phyloP scores from a whole-genome alignment of 1,140 invertebrate species.

The Temnothorax curvispinosus region DNA sequence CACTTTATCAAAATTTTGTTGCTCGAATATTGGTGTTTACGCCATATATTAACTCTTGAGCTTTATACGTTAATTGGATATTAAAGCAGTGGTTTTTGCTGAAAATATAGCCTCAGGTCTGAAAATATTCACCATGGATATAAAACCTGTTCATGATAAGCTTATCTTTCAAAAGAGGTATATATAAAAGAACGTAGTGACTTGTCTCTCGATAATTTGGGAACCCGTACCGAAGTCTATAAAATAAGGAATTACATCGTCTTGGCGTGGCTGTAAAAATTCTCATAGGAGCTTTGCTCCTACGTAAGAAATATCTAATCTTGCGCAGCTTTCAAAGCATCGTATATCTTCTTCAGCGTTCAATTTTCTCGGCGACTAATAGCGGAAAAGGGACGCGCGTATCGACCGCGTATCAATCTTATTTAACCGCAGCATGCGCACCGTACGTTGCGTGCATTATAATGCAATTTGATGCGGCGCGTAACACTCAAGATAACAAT shows the following conservation, averaged over 20 bases:
- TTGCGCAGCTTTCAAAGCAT: background rate
- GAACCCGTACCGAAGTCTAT: background rate
- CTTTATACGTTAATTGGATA: background rate
- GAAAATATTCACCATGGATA: constrained; percentile 16
- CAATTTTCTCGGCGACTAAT: constrained; percentile 11
- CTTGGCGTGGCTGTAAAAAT: background rate
- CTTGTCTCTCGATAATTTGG: constrained; percentile 43
- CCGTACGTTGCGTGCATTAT: background rate
- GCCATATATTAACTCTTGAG: background rate
- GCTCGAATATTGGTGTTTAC: background rate
- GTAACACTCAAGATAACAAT: background rate
- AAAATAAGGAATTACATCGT: constrained; percentile 27
- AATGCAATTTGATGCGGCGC: background rate
- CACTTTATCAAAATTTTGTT: background rate
- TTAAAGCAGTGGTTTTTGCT: constrained; percentile 18
- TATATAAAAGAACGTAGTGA: background rate
- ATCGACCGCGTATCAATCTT: constrained; percentile 17
- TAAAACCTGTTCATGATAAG: constrained; percentile 11
- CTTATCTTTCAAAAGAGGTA: constrained; percentile 19
- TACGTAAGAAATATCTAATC: constrained; percentile 19
- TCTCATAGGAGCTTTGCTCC: background rate
- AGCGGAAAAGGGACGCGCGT: background rate
- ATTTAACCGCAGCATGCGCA: background rate
- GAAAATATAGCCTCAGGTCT: background rate
- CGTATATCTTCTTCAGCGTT: constrained; percentile 18